Percentiles rank a stretch among this genome's conserved stretches.
Evolutionary conservation across 2,888 invertebrate genomes (phyloP).

Genomic region (Mesopsocus fuscifrons): DNA sequence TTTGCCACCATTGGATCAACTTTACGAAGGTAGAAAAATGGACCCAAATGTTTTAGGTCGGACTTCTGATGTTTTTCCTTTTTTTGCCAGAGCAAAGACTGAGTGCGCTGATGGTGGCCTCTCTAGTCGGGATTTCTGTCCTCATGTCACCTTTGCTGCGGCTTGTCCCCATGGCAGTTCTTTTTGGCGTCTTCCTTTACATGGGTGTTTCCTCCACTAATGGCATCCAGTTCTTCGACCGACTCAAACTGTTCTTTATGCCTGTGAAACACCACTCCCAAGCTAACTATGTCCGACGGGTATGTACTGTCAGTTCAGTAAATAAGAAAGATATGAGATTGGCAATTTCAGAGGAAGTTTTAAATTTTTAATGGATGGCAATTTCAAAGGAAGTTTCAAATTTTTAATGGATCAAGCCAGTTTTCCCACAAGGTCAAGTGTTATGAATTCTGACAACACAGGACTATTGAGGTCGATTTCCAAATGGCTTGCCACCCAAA

Average conservation of each 20-base stretch:
- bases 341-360: neutral
- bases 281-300: slow-evolving; percentile 71
- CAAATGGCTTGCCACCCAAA: no score
- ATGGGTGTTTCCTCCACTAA: slow-evolving; percentile 90
- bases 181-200: slow-evolving; percentile 93
- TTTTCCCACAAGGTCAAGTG: no score
- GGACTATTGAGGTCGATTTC: no score
- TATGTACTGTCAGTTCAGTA: slow-evolving; percentile 27
- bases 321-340: neutral
- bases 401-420: no score
- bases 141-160: slow-evolving; percentile 61
- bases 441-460: no score
- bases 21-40: no score
- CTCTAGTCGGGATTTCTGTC: slow-evolving; percentile 68
- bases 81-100: slow-evolving; percentile 54
- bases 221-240: slow-evolving; percentile 86
- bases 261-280: slow-evolving; percentile 92
- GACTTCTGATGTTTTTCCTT: no score
- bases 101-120: slow-evolving; percentile 58
- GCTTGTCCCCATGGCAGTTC: slow-evolving; percentile 83
- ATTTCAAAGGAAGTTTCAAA: neutral
- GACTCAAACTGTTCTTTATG: slow-evolving; percentile 74
- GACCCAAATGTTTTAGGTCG: no score
- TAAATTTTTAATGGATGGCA: neutral
- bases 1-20: no score